Percentiles rank a stretch among this genome's conserved stretches.
Evolutionary conservation across 1,140 invertebrate genomes (phyloP).

Genomic region (Drosophila suzukii): DNA sequence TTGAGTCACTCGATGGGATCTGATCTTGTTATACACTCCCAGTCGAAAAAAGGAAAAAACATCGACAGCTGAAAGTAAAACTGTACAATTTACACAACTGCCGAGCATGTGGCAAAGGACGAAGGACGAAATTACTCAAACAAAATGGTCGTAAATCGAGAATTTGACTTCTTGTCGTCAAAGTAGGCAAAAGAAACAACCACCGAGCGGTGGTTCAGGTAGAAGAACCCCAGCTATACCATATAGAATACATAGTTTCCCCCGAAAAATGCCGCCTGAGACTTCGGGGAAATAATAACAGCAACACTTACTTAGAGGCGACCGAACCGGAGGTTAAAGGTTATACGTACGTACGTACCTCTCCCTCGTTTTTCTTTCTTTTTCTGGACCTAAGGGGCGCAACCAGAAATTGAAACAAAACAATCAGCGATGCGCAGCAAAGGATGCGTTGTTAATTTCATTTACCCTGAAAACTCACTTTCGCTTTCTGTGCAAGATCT

Average conservation of each 20-base stretch:
- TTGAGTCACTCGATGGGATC: conserved; percentile 49
- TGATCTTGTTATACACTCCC: conserved; percentile 29
- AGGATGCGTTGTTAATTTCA: conserved; percentile 80
- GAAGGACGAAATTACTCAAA: conserved; percentile 77
- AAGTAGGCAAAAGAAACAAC: conserved; percentile 70
- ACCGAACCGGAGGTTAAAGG: conserved; percentile 29
- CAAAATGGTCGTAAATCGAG: conserved; percentile 84
- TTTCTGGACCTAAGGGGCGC: conserved; percentile 52
- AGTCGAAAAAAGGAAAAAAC: neutral
- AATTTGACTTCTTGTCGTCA: conserved; percentile 84
- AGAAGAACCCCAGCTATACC: conserved; percentile 19
- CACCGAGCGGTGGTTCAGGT: conserved; percentile 70
- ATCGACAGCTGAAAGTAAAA: conserved; percentile 75
- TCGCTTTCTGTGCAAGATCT: conserved; percentile 48
- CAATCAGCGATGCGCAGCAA: conserved; percentile 75
- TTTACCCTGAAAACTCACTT: conserved; percentile 75
- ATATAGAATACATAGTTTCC: conserved; percentile 32
- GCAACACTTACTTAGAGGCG: conserved; percentile 14
- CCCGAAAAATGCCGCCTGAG: conserved; percentile 58
- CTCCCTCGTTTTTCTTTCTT: conserved; percentile 1
- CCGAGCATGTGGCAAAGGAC: conserved; percentile 55
- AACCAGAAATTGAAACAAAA: conserved; percentile 79
- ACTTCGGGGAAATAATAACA: conserved; percentile 58
- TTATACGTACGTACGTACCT: neutral
- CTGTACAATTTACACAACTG: conserved; percentile 76